Conservation (phyloP, 2,888 invertebrate genomes). For the Antheraea yamamai region DNA sequence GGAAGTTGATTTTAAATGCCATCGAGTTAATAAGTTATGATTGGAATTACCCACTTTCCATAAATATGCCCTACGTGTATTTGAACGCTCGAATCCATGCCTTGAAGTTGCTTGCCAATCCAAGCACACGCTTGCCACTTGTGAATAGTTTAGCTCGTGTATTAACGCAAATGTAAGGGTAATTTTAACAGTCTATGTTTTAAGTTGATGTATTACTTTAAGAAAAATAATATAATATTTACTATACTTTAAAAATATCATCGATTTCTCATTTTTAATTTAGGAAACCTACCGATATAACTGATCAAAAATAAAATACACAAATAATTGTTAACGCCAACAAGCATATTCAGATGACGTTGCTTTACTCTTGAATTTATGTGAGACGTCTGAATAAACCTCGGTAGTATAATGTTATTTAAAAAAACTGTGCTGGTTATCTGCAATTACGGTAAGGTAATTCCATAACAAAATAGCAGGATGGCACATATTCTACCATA, state of each 20-base stretch:
- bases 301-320: no score
- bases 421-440: background rate
- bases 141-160: background rate
- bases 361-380: background rate
- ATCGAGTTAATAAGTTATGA: background rate
- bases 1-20: constrained; percentile 6
- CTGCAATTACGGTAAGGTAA: background rate
- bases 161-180: background rate
- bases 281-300: no score
- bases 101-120: background rate
- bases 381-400: background rate
- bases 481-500: background rate
- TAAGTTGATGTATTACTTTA: background rate
- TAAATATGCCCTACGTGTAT: background rate
- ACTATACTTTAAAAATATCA: background rate
- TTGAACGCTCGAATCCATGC: background rate
- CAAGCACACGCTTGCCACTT: background rate
- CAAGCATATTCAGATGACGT: background rate
- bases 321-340: background rate
- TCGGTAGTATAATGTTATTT: background rate
- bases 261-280: background rate
- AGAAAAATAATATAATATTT: background rate
- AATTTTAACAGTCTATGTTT: background rate
- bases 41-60: constrained; percentile 10
- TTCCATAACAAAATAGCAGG: background rate